A percentile compares a stretch with the other conserved stretches of the same genome.
Conservation (phyloP, 2,797 vertebrate species). For the Parauchenoglanis ngamensis region DNA sequence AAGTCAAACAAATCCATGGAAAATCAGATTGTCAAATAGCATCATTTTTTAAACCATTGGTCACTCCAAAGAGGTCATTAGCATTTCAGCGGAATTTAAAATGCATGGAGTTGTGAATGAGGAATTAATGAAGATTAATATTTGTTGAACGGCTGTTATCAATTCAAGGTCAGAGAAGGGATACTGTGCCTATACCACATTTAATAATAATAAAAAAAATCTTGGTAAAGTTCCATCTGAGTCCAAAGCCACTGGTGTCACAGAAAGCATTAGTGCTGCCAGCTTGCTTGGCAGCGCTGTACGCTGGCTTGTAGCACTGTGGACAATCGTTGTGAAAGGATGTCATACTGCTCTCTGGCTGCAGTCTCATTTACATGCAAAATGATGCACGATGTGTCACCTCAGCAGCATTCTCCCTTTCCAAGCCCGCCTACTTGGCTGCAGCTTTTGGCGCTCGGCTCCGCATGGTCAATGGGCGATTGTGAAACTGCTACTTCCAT, state of each 20-base stretch:
- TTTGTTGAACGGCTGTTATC: slow-evolving; percentile 11
- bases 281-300: slow-evolving; percentile 56
- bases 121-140: slow-evolving; percentile 5
- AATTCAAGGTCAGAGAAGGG: slow-evolving; percentile 16
- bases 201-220: slow-evolving; percentile 8
- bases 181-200: background rate
- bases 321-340: slow-evolving; percentile 61
- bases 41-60: background rate
- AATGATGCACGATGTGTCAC: slow-evolving; percentile 36
- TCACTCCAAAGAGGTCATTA: background rate
- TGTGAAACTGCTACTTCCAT: slow-evolving; percentile 23
- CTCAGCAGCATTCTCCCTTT: background rate
- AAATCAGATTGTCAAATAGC: background rate
- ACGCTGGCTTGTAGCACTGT: slow-evolving; percentile 61
- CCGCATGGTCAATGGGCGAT: background rate
- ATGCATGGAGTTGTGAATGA: background rate
- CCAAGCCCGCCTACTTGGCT: slow-evolving; percentile 26
- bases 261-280: slow-evolving; percentile 59
- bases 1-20: background rate
- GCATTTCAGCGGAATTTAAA: background rate
- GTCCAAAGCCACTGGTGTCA: slow-evolving; percentile 56
- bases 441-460: slow-evolving; percentile 15
- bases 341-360: slow-evolving; percentile 44
- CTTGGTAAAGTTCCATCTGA: slow-evolving; percentile 16
- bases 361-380: slow-evolving; percentile 47